A percentile compares a stretch with the other conserved stretches of the same genome.
phyloP scores from a whole-genome alignment of 2,797 vertebrate genomes.

The Clarias fuscus region DNA sequence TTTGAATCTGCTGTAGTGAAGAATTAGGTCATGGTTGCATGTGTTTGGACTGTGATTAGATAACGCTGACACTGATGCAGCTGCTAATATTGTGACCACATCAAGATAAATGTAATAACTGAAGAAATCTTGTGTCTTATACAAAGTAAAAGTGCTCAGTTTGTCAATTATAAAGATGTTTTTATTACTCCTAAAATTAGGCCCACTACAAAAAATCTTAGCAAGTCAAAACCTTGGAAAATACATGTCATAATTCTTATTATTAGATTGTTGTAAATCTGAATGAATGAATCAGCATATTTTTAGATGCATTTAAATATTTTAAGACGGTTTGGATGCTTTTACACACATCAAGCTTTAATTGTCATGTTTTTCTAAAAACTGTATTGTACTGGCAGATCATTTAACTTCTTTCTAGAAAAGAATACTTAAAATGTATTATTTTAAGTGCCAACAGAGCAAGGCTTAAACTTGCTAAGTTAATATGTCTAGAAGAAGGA shows the following conservation, averaged over 20 bases:
- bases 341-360: not conserved
- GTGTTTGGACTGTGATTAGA: not conserved
- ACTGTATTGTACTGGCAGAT: not conserved
- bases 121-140: not conserved
- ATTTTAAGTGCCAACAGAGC: not conserved
- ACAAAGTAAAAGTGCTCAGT: not conserved
- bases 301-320: not conserved
- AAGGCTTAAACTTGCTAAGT: not conserved
- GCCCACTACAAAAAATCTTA: not conserved
- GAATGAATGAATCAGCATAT: not conserved
- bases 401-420: not conserved
- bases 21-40: constrained; percentile 14
- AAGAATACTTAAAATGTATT: not conserved
- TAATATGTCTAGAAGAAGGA: not conserved
- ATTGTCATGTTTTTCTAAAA: not conserved
- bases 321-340: not conserved
- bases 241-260: not conserved
- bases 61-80: not conserved
- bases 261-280: not conserved
- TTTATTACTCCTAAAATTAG: not conserved
- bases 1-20: constrained; percentile 2
- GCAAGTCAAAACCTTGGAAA: not conserved
- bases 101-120: not conserved
- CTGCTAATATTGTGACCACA: constrained; percentile 14
- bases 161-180: not conserved